A percentile compares a stretch with the other conserved stretches of the same genome.
phyloP scores from a whole-genome alignment of 1,140 invertebrate genomes.

The Venturia canescens region DNA sequence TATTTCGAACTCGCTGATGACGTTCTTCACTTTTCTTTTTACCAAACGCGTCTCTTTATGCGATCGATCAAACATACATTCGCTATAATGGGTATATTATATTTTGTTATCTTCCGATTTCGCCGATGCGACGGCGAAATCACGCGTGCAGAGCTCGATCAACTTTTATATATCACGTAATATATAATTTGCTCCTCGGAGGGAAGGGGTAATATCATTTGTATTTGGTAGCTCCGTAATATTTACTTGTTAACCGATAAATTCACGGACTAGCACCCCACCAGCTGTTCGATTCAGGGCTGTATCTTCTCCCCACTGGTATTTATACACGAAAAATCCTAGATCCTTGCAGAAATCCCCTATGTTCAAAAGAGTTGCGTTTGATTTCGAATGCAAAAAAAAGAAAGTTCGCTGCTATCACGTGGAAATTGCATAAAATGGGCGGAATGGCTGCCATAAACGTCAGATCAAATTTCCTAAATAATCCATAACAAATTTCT shows the following conservation, averaged over 20 bases:
- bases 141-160: not conserved
- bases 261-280: not conserved
- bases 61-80: slow-evolving; percentile 36
- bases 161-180: slow-evolving; percentile 22
- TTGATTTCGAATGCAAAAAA: not conserved
- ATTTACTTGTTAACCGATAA: slow-evolving; percentile 1
- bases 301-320: not conserved
- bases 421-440: not conserved
- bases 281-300: slow-evolving; percentile 16
- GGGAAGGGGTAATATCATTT: not conserved
- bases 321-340: not conserved
- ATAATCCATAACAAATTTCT: not conserved
- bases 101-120: not conserved
- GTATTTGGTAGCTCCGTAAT: not conserved
- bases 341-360: not conserved
- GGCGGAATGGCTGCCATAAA: not conserved
- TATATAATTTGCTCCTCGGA: not conserved
- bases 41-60: slow-evolving; percentile 14
- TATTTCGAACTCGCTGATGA: slow-evolving; percentile 20
- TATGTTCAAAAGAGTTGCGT: not conserved
- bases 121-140: not conserved
- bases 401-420: not conserved
- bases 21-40: slow-evolving; percentile 8
- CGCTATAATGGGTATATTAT: not conserved
- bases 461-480: not conserved